Base-by-base conservation (phyloP, 2,888 invertebrate genomes). In the Parnassius smintheus region DNA sequence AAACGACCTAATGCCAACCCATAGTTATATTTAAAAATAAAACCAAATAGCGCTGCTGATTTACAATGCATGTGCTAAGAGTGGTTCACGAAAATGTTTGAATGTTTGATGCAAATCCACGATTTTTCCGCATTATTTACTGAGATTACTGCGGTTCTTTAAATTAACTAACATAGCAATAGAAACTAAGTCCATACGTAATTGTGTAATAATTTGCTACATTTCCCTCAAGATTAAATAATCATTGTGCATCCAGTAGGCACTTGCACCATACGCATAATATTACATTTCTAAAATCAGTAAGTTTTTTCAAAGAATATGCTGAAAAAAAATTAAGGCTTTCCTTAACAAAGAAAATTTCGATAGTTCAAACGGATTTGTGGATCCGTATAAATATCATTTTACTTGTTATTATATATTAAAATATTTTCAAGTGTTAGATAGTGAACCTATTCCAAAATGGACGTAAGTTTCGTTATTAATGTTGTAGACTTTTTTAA, bases 301-400 rank as follows among this genome's bases (percentile, higher is more conserved):
- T 46, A 46, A 46, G 8, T 11, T 3, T 18, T n/a, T 2, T 46
- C 2, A n/a, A 46, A 46, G n/a, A 49, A 55, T 46, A 75, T 80
- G 74, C 46, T 74, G 12, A 57, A 72, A 66, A 66, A 77, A 68
- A 67, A 51, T 82, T 0, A 80, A 78, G 69, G 65, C 69, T 2
- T 75, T 76, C 67, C 78, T 77, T 41, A 76, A 18, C 55, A 84
- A 85, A 74, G 75, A 80, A 3, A 65, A 73, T 53, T 70, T 66
- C 35, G 75, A 85, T 65, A 81, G 70, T 63, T 72, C 75, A 2
- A 60, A 65, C 9, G 81, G 77, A 51, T 62, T 76, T 56, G 67
- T 87, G 1, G 74, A 85, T 67, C 82, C 86, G 8, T 77, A 75
- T 65, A 71, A 81, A 61, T 87, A 80, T 74, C 81, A 88, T 68